Conservation (phyloP, 2,888 invertebrate genomes). For the Dynastes tityus region DNA sequence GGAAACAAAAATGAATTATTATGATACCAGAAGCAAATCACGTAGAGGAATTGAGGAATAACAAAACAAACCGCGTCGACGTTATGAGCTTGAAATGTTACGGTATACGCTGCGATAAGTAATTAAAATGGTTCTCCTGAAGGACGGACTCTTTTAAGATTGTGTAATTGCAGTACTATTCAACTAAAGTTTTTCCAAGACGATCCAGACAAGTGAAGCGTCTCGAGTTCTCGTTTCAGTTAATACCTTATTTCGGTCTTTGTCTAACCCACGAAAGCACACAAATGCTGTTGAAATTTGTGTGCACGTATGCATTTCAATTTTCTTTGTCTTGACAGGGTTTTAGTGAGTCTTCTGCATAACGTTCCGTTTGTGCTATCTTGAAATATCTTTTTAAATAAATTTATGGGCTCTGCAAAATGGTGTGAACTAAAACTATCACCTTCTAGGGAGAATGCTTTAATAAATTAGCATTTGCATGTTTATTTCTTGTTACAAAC, state of each 20-base stretch:
- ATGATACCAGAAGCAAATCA: no score
- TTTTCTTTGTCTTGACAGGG: neutral
- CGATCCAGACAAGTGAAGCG: neutral
- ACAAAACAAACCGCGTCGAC: no score
- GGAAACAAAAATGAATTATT: no score
- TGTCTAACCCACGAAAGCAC: neutral
- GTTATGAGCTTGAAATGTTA: no score
- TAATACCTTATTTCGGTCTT: slow-evolving; percentile 12
- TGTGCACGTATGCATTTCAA: slow-evolving; percentile 12
- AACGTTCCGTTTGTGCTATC: no score
- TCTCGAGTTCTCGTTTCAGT: neutral
- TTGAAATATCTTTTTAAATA: no score
- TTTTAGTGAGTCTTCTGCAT: neutral
- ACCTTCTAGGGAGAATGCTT: no score
- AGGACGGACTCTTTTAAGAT: neutral
- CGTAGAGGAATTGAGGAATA: no score
- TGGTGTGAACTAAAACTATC: no score
- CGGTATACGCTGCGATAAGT: neutral
- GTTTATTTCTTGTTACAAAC: no score
- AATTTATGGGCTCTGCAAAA: no score
- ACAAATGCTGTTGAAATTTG: neutral
- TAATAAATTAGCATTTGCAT: no score
- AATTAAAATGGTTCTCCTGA: slow-evolving; percentile 8
- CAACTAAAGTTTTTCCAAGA: slow-evolving; percentile 6
- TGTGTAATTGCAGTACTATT: slow-evolving; percentile 10